Evolutionary conservation across 2,888 invertebrate genomes (phyloP), one percentile per base, ranked within the genome.

Genomic region (Epinotia brunnichana): DNA sequence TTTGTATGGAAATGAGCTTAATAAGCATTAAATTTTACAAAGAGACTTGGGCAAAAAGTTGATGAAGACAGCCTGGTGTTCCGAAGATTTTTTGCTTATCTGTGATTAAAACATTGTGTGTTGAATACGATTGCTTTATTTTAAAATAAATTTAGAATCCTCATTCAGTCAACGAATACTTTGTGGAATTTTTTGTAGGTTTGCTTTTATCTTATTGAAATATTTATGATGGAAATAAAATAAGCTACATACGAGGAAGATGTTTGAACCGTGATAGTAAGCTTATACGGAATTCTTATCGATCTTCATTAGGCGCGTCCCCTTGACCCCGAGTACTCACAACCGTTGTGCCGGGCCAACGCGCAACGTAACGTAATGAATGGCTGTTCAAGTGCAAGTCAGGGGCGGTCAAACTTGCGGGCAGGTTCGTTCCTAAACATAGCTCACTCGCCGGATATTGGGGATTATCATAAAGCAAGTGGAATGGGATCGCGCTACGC

Each of bases 381-480:
- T 64, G 59, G 64, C 19, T 66, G 68, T 75, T 64, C 57, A 69
- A 64, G 64, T 54, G 63, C 64, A 69, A 74, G 72, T 74, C 68
- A 74, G 75, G 74, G 80, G 80, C 81, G 81, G 80, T 81, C 81
- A 80, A n/a, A 79, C 76, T 81, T 82, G 84, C 84, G 81, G 78
- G 83, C 82, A 83, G 54, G 21, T 66, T 83, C 80, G 83, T 80
- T 78, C 78, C 86, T 91, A 90, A 89, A 90, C 83, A 88, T 90
- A 90, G 85, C 81, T 79, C 82, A 84, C 85, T 87, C 83, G 87
- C 91, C 91, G 92, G 92, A 92, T 92, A 92, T 92, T 87, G 88
- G 87, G 91, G 92, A 92, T 93, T 92, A 92, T 91, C 90, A 92
- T 92, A 92, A 92, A 92, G 85, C 87, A 90, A 90, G 90, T 90